phyloP scores from a whole-genome alignment of 2,888 invertebrate species.

The Alviniconcha strummeri region DNA sequence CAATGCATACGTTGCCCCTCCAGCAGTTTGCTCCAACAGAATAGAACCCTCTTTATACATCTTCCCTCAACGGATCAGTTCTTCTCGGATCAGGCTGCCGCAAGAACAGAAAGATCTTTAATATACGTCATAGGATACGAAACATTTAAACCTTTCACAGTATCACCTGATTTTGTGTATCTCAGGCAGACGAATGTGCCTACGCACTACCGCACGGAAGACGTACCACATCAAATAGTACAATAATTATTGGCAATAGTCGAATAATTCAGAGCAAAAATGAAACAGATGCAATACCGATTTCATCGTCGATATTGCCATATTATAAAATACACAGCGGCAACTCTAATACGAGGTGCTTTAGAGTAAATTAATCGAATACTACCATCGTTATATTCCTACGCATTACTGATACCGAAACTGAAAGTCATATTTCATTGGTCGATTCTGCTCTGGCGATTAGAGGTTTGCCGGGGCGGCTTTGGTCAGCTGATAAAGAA shows the following conservation, averaged over 20 bases:
- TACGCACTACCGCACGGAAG: not conserved
- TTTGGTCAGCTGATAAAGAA: not conserved
- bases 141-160: too few relatives aligned
- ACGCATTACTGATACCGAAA: constrained; percentile 7
- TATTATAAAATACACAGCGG: not conserved
- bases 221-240: not conserved
- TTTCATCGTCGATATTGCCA: not conserved
- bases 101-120: not conserved
- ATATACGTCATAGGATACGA: too few relatives aligned
- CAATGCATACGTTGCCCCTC: constrained; percentile 27
- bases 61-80: not conserved
- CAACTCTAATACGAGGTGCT: not conserved
- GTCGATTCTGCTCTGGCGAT: constrained; percentile 16
- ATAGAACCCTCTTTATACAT: not conserved
- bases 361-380: too few relatives aligned
- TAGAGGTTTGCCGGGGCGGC: not conserved
- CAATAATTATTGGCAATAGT: not conserved
- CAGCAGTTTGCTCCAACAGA: not conserved
- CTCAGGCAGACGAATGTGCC: constrained; percentile 15
- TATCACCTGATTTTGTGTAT: too few relatives aligned
- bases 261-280: not conserved
- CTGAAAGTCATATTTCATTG: not conserved
- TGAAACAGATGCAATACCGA: not conserved
- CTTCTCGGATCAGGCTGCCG: not conserved
- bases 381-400: not conserved